Conservation (phyloP, 1,140 invertebrate species). For the Chelonus insularis region DNA sequence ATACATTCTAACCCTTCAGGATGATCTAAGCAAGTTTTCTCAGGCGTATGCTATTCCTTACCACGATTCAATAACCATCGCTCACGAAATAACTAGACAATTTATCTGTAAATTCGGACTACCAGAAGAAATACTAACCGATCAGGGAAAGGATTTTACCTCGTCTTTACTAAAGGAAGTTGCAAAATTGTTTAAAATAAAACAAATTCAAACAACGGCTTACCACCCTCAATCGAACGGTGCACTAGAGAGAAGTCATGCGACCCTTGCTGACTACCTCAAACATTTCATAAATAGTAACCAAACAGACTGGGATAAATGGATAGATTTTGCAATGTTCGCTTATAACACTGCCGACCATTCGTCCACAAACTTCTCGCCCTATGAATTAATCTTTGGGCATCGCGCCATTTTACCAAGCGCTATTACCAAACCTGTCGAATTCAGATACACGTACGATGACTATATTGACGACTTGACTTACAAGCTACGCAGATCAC, state of each 20-base stretch:
- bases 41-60: conserved; percentile 29
- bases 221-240: conserved; percentile 39
- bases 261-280: conserved; percentile 34
- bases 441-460: too few species aligned
- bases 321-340: conserved; percentile 33
- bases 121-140: conserved; percentile 39
- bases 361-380: conserved; percentile 33
- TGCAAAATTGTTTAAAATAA: conserved; percentile 32
- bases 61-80: conserved; percentile 37
- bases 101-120: conserved; percentile 40
- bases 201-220: conserved; percentile 32
- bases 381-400: conserved; percentile 17
- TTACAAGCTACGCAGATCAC: too few species aligned
- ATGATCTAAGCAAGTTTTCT: conserved; percentile 41
- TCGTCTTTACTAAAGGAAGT: conserved; percentile 36
- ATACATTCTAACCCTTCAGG: conserved; percentile 43
- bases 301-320: conserved; percentile 45
- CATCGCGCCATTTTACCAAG: conserved; percentile 4
- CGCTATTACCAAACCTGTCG: too few species aligned
- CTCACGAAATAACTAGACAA: conserved; percentile 32
- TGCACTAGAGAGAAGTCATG: conserved; percentile 33
- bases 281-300: conserved; percentile 33
- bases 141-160: conserved; percentile 42
- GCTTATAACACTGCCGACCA: conserved; percentile 34
- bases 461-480: not conserved